A percentile compares a stretch with the other conserved stretches of the same genome.
phyloP scores from a whole-genome alignment of 1,140 invertebrate genomes.

The Lerema accius region DNA sequence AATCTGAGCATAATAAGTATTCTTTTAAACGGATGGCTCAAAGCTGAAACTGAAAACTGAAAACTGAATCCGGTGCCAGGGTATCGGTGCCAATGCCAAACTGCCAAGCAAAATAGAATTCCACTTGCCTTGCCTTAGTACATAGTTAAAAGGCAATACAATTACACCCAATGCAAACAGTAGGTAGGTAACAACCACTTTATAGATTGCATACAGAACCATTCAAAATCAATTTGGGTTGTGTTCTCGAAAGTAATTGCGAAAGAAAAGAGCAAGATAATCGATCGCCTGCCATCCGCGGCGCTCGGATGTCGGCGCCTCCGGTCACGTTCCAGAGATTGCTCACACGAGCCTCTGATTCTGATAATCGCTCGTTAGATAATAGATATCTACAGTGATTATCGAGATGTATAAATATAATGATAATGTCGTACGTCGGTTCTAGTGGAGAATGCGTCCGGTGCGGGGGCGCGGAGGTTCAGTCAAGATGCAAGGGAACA shows the following conservation, averaged over 20 bases:
- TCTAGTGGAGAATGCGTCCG: constrained; percentile 7
- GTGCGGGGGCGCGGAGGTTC: no score
- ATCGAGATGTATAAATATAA: constrained; percentile 18
- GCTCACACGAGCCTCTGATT: constrained; percentile 13
- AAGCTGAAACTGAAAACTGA: no score
- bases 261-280: background rate
- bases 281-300: background rate
- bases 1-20: no score
- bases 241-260: background rate
- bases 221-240: background rate
- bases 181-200: no score
- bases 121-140: no score
- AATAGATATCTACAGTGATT: constrained; percentile 11
- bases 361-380: constrained; percentile 22
- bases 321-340: constrained; percentile 34
- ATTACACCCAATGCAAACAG: no score
- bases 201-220: no score
- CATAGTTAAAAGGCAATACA: no score
- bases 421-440: background rate
- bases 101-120: no score
- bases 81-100: no score
- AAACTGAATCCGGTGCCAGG: no score
- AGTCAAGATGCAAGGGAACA: constrained; percentile 38
- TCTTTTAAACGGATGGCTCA: no score
- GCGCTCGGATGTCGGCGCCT: constrained; percentile 13